Evolutionary conservation across 2,113 vertebrate genomes (phyloP).

Genomic region (Carlito syrichta): DNA sequence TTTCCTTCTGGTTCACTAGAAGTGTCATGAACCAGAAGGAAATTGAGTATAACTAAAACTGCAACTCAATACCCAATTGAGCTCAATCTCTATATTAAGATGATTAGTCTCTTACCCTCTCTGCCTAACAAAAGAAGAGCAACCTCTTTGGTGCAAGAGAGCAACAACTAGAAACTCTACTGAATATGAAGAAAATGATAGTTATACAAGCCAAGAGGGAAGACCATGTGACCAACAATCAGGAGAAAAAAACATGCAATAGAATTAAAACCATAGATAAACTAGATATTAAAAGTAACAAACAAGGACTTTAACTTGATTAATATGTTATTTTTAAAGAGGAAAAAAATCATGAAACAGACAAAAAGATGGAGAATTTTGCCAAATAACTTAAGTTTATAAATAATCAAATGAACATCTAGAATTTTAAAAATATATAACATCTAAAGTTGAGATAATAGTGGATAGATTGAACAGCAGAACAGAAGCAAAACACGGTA

Average conservation of each 20-base stretch:
- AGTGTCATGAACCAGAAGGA: no score
- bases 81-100: not conserved
- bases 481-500: not conserved
- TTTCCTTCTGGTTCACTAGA: no score
- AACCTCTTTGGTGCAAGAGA: not conserved
- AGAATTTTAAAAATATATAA: not conserved
- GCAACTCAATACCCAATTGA: no score
- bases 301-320: not conserved
- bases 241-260: not conserved
- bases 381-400: not conserved
- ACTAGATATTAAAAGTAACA: not conserved
- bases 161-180: not conserved
- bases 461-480: not conserved
- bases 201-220: not conserved
- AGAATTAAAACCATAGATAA: not conserved
- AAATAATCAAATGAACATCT: not conserved
- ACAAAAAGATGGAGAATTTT: not conserved
- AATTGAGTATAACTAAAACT: not conserved
- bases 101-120: not conserved
- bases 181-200: not conserved
- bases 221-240: not conserved
- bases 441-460: not conserved
- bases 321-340: not conserved
- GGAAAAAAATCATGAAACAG: not conserved
- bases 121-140: not conserved